Evolutionary conservation across 2,888 invertebrate species (phyloP), one percentile per base, ranked within the genome.

Genomic region (Cephus runcator): DNA sequence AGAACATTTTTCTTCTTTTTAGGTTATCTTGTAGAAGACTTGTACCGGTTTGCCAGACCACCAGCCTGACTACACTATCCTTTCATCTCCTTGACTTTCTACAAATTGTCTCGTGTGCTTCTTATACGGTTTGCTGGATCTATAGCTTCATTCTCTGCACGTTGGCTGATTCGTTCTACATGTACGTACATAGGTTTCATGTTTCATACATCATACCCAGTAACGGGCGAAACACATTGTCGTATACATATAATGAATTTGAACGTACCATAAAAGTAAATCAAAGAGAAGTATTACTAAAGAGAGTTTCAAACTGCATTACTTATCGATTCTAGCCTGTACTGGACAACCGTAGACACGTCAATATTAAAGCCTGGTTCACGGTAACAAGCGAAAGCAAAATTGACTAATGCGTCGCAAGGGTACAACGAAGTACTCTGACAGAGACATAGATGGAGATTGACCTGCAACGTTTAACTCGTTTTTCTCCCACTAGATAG

Each of bases 111-210:
- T 90, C 86, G 88, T 88, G 88, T 87, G 88, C 88, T 87, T 35
- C 35, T 88, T 83, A 79, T 80, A 81, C 71, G 83, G 80, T 79
- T 82, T 79, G 79, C 77, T 82, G 87, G 85, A 90, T 91, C 90
- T 90, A 90, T 90, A 87, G 89, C 90, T 90, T 90, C 89, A 90
- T 91, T 88, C 88, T 86, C 83, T 84, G 81, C 82, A 81, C 83
- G 77, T 83, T 81, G 80, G 75, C 85, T 81, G 82, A 85, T 81
- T 82, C 83, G 83, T 73, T 36, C 75, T 69, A 74, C 76, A 30
- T 31, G 40, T 74, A 68, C 40, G 40, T 36, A 12, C 69, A 36
- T 36, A 77, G 23, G 4, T 15, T 56, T 56, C 9, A 2, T 56
- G 23, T 23, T 23, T 23, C 56, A 9, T 23, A 23, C 23, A 9